Evolutionary conservation across 2,888 invertebrate species (phyloP).

Genomic region (Hecatera dysodea): DNA sequence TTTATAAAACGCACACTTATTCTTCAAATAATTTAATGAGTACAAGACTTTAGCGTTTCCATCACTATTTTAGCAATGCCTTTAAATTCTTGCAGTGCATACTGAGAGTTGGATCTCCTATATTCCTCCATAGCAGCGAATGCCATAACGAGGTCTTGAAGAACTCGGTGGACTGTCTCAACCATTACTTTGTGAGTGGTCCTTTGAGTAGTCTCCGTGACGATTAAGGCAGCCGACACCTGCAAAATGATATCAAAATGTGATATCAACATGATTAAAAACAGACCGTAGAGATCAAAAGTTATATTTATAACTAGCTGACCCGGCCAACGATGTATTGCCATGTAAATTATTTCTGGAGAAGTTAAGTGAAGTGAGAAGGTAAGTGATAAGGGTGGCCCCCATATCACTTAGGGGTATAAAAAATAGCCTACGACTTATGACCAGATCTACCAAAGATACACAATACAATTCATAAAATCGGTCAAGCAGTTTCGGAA

Average conservation of each 20-base stretch:
- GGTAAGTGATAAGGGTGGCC: too few species aligned
- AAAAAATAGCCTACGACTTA: too few species aligned
- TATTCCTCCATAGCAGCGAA: conserved; percentile 72
- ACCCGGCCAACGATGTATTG: too few species aligned
- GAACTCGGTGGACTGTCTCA: conserved; percentile 65
- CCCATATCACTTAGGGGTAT: too few species aligned
- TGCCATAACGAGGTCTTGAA: conserved; percentile 73
- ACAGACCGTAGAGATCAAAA: too few species aligned
- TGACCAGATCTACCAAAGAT: too few species aligned
- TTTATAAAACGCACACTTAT: conserved; percentile 19
- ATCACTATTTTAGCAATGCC: conserved; percentile 72
- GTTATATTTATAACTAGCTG: neutral
- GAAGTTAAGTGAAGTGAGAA: too few species aligned
- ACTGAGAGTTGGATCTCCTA: conserved; percentile 64
- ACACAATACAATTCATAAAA: too few species aligned
- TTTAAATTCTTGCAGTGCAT: conserved; percentile 71
- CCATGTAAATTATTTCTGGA: too few species aligned
- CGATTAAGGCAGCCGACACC: conserved; percentile 69
- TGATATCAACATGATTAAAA: too few species aligned
- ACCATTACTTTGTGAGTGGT: conserved; percentile 68
- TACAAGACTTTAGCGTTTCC: conserved; percentile 73
- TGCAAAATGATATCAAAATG: conserved; percentile 54
- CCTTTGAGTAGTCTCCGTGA: conserved; percentile 69
- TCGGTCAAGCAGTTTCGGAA: too few species aligned
- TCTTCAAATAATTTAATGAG: conserved; percentile 35